Evolutionary conservation across 2,797 vertebrate genomes (phyloP).

Genomic region (Harpia harpyja): DNA sequence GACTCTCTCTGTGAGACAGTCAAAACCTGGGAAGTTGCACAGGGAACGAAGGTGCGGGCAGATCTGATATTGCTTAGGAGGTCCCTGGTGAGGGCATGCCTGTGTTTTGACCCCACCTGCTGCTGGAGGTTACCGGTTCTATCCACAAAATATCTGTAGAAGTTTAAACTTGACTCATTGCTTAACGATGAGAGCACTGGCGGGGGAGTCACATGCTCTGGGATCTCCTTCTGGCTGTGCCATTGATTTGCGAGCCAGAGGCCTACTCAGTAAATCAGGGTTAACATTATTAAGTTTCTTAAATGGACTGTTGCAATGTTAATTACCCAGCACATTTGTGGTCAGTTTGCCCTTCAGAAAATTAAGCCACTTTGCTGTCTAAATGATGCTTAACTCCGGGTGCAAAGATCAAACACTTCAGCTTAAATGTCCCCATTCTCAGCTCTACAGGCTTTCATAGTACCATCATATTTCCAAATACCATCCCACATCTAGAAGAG

Average conservation of each 20-base stretch:
- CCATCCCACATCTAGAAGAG: not conserved
- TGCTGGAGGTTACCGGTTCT: not conserved
- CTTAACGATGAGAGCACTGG: not conserved
- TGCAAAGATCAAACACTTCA: slow-evolving; percentile 49
- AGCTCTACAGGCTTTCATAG: not conserved
- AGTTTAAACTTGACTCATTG: slow-evolving; percentile 13
- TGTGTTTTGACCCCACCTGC: slow-evolving; percentile 53
- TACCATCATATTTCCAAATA: slow-evolving; percentile 11
- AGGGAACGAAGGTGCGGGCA: slow-evolving; percentile 27
- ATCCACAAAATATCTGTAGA: slow-evolving; percentile 25
- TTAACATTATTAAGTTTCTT: slow-evolving; percentile 55
- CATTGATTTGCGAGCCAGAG: slow-evolving; percentile 6
- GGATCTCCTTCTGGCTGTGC: slow-evolving; percentile 21
- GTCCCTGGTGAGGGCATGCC: slow-evolving; percentile 23
- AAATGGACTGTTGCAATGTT: slow-evolving; percentile 31
- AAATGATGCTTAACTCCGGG: slow-evolving; percentile 36
- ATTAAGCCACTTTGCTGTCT: slow-evolving; percentile 40
- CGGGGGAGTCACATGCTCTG: not conserved
- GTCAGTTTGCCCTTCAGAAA: slow-evolving; percentile 20
- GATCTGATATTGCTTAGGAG: slow-evolving; percentile 45
- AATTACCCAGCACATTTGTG: slow-evolving; percentile 25
- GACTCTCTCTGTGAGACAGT: slow-evolving; percentile 39
- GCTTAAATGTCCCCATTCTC: not conserved
- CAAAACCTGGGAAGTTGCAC: slow-evolving; percentile 40
- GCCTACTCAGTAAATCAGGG: slow-evolving; percentile 31